A percentile compares a stretch with the other conserved stretches of the same genome.
These are phyloP conservation scores for Ganaspis sp. DNA, from an alignment of 1,140 invertebrate genomes.

Conservation along the genomic window DNA sequence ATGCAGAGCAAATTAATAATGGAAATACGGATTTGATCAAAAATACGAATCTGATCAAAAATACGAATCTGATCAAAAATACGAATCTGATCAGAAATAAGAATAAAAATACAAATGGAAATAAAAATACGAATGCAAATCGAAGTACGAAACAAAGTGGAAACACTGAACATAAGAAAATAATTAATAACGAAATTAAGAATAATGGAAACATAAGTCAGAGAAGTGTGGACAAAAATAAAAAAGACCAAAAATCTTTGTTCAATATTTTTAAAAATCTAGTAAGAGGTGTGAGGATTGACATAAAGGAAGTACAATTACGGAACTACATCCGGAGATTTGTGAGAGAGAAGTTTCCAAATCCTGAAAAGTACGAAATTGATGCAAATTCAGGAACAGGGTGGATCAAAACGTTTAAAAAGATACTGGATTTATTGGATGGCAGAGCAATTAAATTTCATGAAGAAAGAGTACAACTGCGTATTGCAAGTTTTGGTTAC, in stretches of 20 bases:
- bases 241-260: background rate
- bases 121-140: background rate
- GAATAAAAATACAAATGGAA: background rate
- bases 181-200: no score
- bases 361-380: background rate
- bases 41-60: background rate
- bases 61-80: background rate
- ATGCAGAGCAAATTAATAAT: no score
- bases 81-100: no score
- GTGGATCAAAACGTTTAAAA: background rate
- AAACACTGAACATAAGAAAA: no score
- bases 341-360: background rate
- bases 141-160: background rate
- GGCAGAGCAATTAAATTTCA: background rate
- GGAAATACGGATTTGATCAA: no score
- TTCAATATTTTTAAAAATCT: conserved; percentile 9
- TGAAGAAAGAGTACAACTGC: background rate
- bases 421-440: background rate
- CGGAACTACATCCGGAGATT: background rate
- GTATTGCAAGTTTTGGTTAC: background rate
- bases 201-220: background rate
- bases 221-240: background rate
- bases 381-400: background rate
- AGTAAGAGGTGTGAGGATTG: background rate
- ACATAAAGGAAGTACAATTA: background rate